Evolutionary conservation across 2,888 invertebrate species (phyloP), one percentile per base, ranked within the genome.

Genomic region (Chironomus tentans): DNA sequence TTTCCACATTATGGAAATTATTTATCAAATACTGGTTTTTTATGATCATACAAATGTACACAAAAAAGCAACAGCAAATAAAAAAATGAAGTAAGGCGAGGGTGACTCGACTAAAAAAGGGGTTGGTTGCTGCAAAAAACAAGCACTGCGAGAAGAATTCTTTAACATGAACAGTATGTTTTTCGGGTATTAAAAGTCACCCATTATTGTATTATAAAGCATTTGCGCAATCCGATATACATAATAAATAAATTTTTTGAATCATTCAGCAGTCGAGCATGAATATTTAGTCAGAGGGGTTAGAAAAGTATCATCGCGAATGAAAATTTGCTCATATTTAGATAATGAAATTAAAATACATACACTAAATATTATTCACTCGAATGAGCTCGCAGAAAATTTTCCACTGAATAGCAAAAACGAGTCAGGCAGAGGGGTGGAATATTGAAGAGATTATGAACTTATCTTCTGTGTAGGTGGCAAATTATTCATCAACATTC

Each of bases 151-250:
- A 21, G 21, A 21, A 3, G 15, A 62, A 22, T 65, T 21, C 21
- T 22, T 65, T 4, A 65, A 21, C 21, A 65, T 22, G 65, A 21
- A 70, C 46, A 48, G 71, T 56, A 71, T 56, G 56, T 28, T 56
- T 71, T 22, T 50, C 4, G 38, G 28, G 13, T 24, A 24, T 46
- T 12, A 71, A 71, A 71, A 71, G 71, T 71, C 71, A 71, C 71
- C 50, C 71, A 71, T 71, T 47, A 70, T 46, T 56, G 70, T 70
- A 47, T 65, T 47, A 47, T 47, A 47, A 71, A 50, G 56, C 50
- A 50, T 71, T 71, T 71, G 71, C 71, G 71, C 71, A 71, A 71
- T 71, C 71, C 48, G 71, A 56, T 71, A 56, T 50, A 56, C 71
- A 71, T 21, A 24, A 56, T 71, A 56, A 15, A 56, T 50, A 50